Conservation (phyloP, 2,797 vertebrate species). For the Sebastolobus altivelis region DNA sequence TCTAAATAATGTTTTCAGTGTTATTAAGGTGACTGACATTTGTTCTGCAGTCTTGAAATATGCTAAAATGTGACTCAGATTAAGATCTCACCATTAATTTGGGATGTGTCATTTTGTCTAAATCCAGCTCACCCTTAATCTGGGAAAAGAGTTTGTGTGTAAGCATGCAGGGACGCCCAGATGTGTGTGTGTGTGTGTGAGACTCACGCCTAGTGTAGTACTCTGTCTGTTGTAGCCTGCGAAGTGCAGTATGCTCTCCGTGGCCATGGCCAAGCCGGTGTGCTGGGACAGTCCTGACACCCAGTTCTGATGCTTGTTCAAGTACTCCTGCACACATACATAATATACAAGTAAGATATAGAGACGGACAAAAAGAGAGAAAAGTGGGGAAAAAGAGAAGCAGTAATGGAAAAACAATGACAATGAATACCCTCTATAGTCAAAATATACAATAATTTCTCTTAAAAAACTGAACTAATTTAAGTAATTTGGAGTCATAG, state of each 20-base stretch:
- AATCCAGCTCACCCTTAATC: neutral
- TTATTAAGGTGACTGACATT: neutral
- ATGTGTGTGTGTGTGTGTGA: neutral
- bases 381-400: too few species aligned
- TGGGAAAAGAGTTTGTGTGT: neutral
- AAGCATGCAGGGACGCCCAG: neutral
- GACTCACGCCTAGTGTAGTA: conserved; percentile 93
- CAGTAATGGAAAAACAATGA: neutral
- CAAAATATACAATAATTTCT: neutral
- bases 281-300: conserved; percentile 95
- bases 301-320: conserved; percentile 98
- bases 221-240: conserved; percentile 97
- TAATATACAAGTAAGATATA: neutral
- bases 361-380: neutral
- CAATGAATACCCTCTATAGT: neutral
- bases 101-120: neutral
- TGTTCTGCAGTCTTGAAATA: conserved; percentile 5
- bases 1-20: neutral
- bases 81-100: neutral
- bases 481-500: too few species aligned
- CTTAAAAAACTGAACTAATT: neutral
- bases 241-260: conserved; percentile 95
- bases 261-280: conserved; percentile 97
- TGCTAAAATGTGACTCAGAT: neutral
- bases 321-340: conserved; percentile 89